Conservation (phyloP, 2,888 invertebrate species). For the Coremacera marginata region DNA sequence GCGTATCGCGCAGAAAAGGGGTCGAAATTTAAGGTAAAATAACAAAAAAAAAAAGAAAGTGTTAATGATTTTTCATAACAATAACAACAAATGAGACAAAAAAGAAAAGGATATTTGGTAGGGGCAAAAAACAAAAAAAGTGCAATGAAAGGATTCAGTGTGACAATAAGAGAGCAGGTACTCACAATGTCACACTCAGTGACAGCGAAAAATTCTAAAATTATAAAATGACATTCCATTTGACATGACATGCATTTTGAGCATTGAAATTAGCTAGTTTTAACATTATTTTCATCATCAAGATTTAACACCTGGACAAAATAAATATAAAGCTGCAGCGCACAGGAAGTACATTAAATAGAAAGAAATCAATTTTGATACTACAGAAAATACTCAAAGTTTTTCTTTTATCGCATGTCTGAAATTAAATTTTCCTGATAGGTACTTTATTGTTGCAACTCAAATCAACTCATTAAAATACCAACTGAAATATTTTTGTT, state of each 20-base stretch:
- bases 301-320: slow-evolving; percentile 21
- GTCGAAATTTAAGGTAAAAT: background rate
- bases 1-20: background rate
- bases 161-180: background rate
- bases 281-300: background rate
- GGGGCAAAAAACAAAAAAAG: background rate
- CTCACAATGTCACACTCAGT: background rate
- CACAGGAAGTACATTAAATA: background rate
- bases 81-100: slow-evolving; percentile 6
- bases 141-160: background rate
- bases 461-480: slow-evolving; percentile 35
- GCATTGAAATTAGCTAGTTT: background rate
- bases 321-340: background rate
- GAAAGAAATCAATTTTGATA: background rate
- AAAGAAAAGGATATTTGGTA: background rate
- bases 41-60: slow-evolving; percentile 44
- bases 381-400: too few species aligned
- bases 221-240: slow-evolving; percentile 41
- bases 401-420: too few species aligned
- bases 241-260: slow-evolving; percentile 27
- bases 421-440: background rate
- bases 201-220: too few species aligned
- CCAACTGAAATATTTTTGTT: slow-evolving; percentile 18
- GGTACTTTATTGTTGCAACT: background rate
- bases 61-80: slow-evolving; percentile 48